phyloP scores from a whole-genome alignment of 2,113 vertebrate species.

The Solenodon paradoxus region DNA sequence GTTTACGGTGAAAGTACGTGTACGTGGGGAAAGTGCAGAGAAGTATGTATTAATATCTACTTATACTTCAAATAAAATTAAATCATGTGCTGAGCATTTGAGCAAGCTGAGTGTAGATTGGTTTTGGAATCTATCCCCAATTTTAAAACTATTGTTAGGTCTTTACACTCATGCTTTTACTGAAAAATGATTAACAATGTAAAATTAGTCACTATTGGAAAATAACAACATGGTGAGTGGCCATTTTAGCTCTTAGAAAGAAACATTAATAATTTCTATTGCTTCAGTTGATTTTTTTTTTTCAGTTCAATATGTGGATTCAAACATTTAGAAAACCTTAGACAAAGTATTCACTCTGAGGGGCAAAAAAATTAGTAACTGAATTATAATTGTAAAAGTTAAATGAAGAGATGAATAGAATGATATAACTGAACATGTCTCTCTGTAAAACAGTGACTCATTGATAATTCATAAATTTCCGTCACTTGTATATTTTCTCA shows the following conservation, averaged over 20 bases:
- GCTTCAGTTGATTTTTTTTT: background rate
- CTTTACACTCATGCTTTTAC: background rate
- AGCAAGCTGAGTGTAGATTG: background rate
- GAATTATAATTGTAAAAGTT: background rate
- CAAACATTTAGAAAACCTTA: background rate
- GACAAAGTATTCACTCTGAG: background rate
- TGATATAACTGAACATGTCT: background rate
- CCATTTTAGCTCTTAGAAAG: background rate
- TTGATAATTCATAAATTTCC: background rate
- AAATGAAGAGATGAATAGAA: background rate
- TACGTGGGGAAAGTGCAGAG: background rate
- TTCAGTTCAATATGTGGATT: background rate
- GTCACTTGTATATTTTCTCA: background rate
- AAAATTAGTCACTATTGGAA: background rate
- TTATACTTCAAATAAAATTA: constrained; percentile 38
- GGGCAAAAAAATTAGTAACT: background rate
- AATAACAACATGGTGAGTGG: background rate
- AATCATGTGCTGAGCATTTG: constrained; percentile 7
- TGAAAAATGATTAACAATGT: constrained; percentile 3
- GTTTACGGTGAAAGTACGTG: background rate
- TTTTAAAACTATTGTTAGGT: background rate
- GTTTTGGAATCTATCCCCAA: background rate
- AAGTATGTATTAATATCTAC: background rate
- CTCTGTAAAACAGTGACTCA: background rate
- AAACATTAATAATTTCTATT: background rate